Evolutionary conservation across 2,113 vertebrate genomes (phyloP).

Genomic region (Oryctolagus cuniculus): mOryCun1.1 NC_091439.1:126785501-126786000

Average conservation of each 20-base stretch:
- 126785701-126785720: background rate
- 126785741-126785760: no score
- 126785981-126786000: background rate
- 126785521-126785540: background rate
- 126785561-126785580: background rate
- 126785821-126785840: no score
- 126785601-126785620: background rate
- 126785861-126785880: no score
- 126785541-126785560: background rate
- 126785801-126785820: no score
- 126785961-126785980: no score
- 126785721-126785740: background rate
- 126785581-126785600: background rate
- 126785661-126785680: background rate
- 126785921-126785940: no score
- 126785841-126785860: no score
- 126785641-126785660: background rate
- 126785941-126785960: no score
- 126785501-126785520: background rate
- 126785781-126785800: no score
- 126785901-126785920: no score
- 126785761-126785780: no score
- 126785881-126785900: no score
- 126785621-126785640: background rate
- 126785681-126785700: constrained; percentile 25